phyloP scores from a whole-genome alignment of 2,888 invertebrate species.

The Drosophila rubida region DNA sequence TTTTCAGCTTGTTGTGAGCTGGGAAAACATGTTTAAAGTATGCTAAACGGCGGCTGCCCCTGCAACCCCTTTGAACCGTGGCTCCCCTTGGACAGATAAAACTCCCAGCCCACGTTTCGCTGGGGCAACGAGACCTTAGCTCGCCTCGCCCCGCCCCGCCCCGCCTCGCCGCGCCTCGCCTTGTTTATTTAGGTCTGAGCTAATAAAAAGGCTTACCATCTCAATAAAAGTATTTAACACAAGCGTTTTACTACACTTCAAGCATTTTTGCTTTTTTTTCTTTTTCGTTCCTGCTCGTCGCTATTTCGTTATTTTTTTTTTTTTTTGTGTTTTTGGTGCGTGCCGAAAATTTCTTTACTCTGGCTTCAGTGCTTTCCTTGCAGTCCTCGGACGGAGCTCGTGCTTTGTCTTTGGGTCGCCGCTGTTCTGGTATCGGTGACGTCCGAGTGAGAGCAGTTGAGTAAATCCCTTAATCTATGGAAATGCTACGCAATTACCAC shows the following conservation, averaged over 20 bases:
- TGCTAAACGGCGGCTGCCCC: slow-evolving; percentile 63
- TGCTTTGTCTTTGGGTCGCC: slow-evolving; percentile 36
- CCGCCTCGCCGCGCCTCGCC: no score
- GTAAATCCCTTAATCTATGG: slow-evolving; percentile 84
- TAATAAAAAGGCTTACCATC: slow-evolving; percentile 84
- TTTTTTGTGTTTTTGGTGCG: slow-evolving; percentile 38
- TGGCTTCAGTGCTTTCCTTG: slow-evolving; percentile 47
- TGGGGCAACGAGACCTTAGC: slow-evolving; percentile 17
- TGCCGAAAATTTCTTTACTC: slow-evolving; percentile 55
- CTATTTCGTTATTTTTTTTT: no score
- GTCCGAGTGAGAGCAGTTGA: slow-evolving; percentile 56
- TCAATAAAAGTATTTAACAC: slow-evolving; percentile 85
- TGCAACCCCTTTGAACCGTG: slow-evolving; percentile 10
- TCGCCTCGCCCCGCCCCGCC: no score
- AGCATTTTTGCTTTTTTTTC: slow-evolving; percentile 60
- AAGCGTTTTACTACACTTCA: slow-evolving; percentile 83
- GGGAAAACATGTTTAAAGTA: slow-evolving; percentile 77
- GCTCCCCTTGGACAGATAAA: slow-evolving; percentile 71
- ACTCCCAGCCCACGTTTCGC: slow-evolving; percentile 19
- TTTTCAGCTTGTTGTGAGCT: slow-evolving; percentile 41
- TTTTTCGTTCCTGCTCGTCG: not conserved
- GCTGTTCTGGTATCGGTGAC: slow-evolving; percentile 60
- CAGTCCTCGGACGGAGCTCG: slow-evolving; percentile 26
- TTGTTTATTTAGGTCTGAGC: slow-evolving; percentile 81
- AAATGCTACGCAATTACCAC: slow-evolving; percentile 84